Percentiles rank a stretch among this genome's conserved stretches.
Evolutionary conservation across 2,797 vertebrate genomes (phyloP).

Genomic region (Linurgus olivaceus): DNA sequence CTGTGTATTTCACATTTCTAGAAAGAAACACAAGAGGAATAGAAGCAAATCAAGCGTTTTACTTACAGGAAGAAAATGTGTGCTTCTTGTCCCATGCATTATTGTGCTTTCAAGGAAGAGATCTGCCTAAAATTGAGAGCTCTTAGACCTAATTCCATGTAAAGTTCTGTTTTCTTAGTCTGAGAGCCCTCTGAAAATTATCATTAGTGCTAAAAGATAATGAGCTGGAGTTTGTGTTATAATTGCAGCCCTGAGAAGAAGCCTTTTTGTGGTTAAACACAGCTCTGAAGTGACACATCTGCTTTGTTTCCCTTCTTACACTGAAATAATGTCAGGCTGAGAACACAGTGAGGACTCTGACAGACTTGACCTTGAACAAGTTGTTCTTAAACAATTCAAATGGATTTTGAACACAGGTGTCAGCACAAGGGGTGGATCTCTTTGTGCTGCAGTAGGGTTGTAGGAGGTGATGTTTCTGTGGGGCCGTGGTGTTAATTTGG

Average conservation of each 20-base stretch:
- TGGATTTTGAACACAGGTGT: neutral
- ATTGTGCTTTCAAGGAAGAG: neutral
- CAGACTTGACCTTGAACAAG: neutral
- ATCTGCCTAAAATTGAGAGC: neutral
- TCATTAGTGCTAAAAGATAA: neutral
- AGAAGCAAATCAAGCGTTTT: neutral
- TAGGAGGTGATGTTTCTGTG: accelerated
- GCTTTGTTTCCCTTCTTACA: neutral
- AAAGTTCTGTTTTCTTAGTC: neutral
- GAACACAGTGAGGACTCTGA: neutral
- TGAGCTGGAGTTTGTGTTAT: neutral
- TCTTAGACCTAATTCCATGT: neutral
- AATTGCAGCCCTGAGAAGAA: neutral
- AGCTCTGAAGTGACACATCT: neutral
- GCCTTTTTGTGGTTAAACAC: neutral
- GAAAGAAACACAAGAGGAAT: neutral
- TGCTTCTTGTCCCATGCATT: neutral
- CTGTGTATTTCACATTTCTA: neutral
- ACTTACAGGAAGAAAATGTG: neutral
- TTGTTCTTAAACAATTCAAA: neutral
- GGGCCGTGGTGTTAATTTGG: neutral
- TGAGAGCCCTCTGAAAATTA: neutral
- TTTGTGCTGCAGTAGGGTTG: neutral
- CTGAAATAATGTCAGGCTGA: neutral
- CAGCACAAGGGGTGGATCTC: neutral